Evolutionary conservation across 2,888 invertebrate species (phyloP).

Genomic region (Phyto melanocephala): DNA sequence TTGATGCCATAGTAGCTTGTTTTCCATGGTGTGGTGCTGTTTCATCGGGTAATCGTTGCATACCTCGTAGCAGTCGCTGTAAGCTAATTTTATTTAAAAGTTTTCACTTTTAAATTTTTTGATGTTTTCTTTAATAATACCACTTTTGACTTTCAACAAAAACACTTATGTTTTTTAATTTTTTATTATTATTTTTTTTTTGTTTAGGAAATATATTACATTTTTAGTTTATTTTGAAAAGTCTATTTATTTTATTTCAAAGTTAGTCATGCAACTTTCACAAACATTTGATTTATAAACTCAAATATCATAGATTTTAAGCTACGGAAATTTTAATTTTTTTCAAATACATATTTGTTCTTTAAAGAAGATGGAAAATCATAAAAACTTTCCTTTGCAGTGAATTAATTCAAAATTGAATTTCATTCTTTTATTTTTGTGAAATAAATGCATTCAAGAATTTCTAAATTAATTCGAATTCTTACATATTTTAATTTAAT

Average conservation of each 20-base stretch:
- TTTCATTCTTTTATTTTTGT: too few relatives aligned
- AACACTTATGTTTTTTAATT: too few relatives aligned
- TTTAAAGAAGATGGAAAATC: too few relatives aligned
- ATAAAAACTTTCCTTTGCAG: too few relatives aligned
- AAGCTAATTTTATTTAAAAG: constrained; percentile 75
- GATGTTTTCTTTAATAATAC: neutral
- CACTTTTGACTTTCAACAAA: too few relatives aligned
- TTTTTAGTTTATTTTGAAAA: too few relatives aligned
- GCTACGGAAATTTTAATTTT: neutral
- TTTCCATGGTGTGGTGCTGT: constrained; percentile 86
- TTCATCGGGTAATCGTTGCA: constrained; percentile 82
- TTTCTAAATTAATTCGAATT: too few relatives aligned
- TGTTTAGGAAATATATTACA: neutral
- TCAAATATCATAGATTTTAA: neutral
- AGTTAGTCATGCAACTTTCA: neutral
- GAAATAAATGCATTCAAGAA: too few relatives aligned
- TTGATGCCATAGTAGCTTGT: constrained; percentile 87
- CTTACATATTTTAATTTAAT: too few relatives aligned
- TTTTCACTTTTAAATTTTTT: constrained; percentile 10
- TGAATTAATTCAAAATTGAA: too few relatives aligned
- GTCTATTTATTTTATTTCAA: too few relatives aligned
- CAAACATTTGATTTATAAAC: neutral
- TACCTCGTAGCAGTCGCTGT: constrained; percentile 83
- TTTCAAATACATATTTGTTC: too few relatives aligned
- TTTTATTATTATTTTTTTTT: neutral